Base-by-base conservation (phyloP, 1,140 invertebrate genomes). In the Polypedilum pembai region DNA sequence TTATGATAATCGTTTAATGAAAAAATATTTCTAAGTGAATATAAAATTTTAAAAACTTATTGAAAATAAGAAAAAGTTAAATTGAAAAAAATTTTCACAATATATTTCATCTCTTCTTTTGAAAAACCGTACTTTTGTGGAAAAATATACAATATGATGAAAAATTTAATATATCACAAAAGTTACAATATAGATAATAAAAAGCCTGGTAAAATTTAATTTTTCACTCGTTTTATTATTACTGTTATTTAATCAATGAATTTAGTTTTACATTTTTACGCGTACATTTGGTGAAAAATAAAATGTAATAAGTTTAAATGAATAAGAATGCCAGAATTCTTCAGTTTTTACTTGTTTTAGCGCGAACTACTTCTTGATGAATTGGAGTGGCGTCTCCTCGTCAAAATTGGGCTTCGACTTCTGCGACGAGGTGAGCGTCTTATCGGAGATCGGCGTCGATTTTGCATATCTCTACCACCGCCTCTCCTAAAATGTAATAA, bases 331-430 rank as follows among this genome's bases (percentile, higher is more conserved):
- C 12, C 45, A 12, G 12, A 33, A 33, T 33, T 33, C 4, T 10
- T 12, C 45, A 10, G 45, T n/a, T 56, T 80, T 81, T 78, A 76
- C 81, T 73, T 80, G 82, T 79, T 75, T 77, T 77, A 82, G 75
- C 81, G 81, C 66, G 81, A 82, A 69, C 81, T 82, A 66, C 80
- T 80, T 17, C n/a, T 8, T 3, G 81, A 82, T 74, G 80, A 82
- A 69, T 81, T 80, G 75, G 80, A 81, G 66, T 81, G 80, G 21
- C 74, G 40, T 41, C 81, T 77, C 0, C 81, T 76, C 10, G n/a
- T n/a, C n/a, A n/a, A n/a, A n/a, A 69, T 21, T 18, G 65, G 65
- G 20, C 65, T 69, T 69, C 65, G 17, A 18, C 45, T 56, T 56
- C 45, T 56, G 0, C 80, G 81, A 7, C 81, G 80, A 2, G 81